These are phyloP conservation scores for Nycticebus coucang DNA, from an alignment of 2,113 vertebrate species.

Conservation along the genomic window DNA sequence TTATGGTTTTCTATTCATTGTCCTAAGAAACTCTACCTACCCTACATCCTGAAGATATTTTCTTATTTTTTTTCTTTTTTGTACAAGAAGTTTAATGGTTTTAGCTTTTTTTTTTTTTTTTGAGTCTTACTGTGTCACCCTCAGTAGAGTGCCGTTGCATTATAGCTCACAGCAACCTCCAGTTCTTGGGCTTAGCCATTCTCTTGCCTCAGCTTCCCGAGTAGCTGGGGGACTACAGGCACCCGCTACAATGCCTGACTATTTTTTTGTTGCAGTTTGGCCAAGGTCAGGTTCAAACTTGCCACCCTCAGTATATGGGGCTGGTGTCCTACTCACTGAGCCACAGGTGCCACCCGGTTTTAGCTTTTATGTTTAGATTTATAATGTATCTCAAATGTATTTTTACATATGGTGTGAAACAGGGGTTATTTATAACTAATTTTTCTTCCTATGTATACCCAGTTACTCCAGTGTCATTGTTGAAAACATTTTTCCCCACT, in stretches of 20 bases:
- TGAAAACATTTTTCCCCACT: background rate
- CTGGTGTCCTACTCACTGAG: no score
- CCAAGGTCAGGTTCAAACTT: no score
- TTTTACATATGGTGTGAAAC: background rate
- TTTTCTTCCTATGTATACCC: background rate
- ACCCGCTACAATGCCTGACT: no score
- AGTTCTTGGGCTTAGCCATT: no score
- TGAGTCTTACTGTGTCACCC: no score
- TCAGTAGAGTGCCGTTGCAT: no score
- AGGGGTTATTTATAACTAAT: no score
- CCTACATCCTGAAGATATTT: background rate
- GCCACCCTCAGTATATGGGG: no score
- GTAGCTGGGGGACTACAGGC: no score
- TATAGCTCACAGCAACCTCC: no score
- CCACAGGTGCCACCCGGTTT: background rate
- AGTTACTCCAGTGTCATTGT: background rate
- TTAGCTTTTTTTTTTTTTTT: background rate
- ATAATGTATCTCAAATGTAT: background rate
- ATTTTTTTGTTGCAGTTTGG: no score
- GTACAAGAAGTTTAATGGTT: background rate
- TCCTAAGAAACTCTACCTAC: background rate
- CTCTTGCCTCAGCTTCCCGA: no score
- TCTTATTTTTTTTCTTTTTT: fast-evolving
- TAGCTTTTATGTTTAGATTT: background rate
- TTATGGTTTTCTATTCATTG: background rate